Conservation (phyloP, 2,113 vertebrate species). For the Salminus brasiliensis region DNA sequence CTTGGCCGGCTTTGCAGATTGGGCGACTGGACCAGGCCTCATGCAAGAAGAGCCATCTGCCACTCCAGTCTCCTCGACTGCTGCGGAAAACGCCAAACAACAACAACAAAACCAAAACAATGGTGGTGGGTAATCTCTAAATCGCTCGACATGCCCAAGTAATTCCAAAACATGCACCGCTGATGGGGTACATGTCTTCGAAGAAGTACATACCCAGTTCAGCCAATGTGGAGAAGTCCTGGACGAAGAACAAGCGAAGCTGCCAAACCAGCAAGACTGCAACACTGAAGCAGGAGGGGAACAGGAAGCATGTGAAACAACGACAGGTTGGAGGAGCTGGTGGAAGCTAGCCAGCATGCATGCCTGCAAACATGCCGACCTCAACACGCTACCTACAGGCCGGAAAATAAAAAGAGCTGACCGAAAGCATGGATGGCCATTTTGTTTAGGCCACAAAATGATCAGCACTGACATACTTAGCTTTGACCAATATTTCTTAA, state of each 20-base stretch:
- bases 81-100: slow-evolving; percentile 6
- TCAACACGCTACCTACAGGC: too few species aligned
- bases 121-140: background rate
- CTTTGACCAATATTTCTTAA: too few species aligned
- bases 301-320: background rate
- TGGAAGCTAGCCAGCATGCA: background rate
- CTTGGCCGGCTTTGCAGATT: slow-evolving; percentile 23
- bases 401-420: too few species aligned
- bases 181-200: background rate
- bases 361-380: background rate
- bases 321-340: background rate
- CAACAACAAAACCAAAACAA: slow-evolving; percentile 25
- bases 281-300: background rate
- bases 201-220: background rate
- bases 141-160: background rate
- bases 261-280: background rate
- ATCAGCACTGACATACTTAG: too few species aligned
- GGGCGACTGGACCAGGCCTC: slow-evolving; percentile 31
- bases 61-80: slow-evolving; percentile 25
- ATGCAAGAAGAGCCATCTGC: slow-evolving; percentile 44
- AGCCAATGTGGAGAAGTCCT: background rate
- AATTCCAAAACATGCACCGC: background rate
- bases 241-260: background rate
- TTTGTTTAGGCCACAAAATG: too few species aligned
- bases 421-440: too few species aligned